phyloP scores from a whole-genome alignment of 2,888 invertebrate species.

The Ellobium chinense region DNA sequence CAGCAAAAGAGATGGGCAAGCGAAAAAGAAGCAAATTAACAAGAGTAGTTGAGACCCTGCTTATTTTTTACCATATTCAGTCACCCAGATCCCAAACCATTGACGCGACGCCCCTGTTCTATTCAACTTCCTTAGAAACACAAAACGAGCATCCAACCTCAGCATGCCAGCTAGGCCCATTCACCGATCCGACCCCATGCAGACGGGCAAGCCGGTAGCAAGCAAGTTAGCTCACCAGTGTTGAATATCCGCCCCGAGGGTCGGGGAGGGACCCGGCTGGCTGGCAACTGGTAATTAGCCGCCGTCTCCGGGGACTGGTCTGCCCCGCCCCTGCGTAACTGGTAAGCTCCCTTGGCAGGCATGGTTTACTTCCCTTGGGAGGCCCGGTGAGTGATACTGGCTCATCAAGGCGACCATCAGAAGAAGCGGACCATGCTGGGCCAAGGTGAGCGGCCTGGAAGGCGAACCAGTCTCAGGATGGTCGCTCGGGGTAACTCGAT shows the following conservation, averaged over 20 bases:
- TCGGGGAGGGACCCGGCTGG: neutral
- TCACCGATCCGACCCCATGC: neutral
- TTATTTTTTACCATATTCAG: too few relatives aligned
- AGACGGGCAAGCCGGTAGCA: too few relatives aligned
- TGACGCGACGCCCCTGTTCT: neutral
- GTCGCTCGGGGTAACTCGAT: conserved; percentile 12
- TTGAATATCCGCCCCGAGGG: conserved; percentile 26
- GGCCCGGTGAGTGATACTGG: neutral
- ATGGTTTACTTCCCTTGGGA: conserved; percentile 37
- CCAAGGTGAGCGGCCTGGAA: neutral
- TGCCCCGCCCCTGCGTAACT: conserved; percentile 2
- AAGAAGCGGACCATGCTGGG: neutral
- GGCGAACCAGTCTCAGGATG: neutral
- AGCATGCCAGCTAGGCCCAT: too few relatives aligned
- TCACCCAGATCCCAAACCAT: neutral
- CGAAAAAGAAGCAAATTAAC: too few relatives aligned
- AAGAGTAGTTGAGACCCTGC: too few relatives aligned
- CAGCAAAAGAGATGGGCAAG: too few relatives aligned
- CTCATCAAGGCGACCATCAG: neutral
- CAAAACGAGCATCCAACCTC: conserved; percentile 14
- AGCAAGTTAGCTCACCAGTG: neutral
- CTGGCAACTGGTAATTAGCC: conserved; percentile 34
- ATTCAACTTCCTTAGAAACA: too few relatives aligned
- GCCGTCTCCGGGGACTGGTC: conserved; percentile 17
- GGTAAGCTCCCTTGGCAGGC: conserved; percentile 30